These are phyloP conservation scores for Ibycter americanus DNA, from an alignment of 2,797 vertebrate species.

Conservation along the genomic window DNA sequence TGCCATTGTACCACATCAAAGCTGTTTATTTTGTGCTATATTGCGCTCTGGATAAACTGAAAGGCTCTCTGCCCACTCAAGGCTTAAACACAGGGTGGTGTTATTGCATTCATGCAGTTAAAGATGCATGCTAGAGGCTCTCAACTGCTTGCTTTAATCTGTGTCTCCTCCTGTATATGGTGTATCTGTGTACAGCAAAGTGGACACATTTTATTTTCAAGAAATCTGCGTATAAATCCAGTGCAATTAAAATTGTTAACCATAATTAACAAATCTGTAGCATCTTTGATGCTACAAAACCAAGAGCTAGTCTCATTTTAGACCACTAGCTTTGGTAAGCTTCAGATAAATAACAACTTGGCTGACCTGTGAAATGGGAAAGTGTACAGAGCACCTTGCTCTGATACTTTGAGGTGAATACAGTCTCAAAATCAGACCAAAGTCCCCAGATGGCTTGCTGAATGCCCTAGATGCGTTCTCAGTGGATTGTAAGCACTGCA, in stretches of 20 bases:
- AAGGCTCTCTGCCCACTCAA: background rate
- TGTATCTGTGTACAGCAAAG: background rate
- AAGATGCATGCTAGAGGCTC: background rate
- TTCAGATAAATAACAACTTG: background rate
- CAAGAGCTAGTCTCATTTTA: background rate
- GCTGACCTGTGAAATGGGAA: background rate
- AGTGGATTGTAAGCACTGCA: background rate
- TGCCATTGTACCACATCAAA: background rate
- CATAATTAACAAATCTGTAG: background rate
- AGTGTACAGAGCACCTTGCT: background rate
- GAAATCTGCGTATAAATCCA: background rate
- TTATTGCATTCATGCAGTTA: background rate
- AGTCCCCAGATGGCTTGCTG: accelerated
- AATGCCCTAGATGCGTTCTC: background rate
- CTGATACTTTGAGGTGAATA: background rate
- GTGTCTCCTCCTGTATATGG: background rate
- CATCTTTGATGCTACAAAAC: background rate
- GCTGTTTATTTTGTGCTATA: background rate
- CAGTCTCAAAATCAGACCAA: background rate
- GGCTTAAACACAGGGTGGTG: background rate
- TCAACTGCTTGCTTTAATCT: background rate
- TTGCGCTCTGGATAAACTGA: background rate
- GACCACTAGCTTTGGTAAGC: background rate
- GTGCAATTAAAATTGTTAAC: background rate
- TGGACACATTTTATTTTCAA: background rate